phyloP scores from a whole-genome alignment of 2,888 invertebrate genomes.

The Amphipoea lucens region DNA sequence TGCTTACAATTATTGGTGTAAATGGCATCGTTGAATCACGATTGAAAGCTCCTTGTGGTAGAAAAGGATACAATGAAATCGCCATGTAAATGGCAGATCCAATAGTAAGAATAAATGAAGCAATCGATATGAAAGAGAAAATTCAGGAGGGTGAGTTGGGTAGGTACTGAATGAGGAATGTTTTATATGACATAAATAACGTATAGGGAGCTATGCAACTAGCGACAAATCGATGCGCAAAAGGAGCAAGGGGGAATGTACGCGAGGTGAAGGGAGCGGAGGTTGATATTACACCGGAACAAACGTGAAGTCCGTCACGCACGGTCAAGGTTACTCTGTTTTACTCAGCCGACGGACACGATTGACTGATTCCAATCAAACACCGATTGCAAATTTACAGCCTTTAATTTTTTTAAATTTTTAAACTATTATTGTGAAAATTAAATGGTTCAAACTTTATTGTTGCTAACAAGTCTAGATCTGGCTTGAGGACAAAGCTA shows the following conservation, averaged over 20 bases:
- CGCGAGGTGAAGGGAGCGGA: conserved; percentile 67
- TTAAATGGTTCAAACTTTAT: neutral
- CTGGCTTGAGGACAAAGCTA: neutral
- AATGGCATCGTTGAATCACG: conserved; percentile 38
- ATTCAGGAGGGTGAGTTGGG: conserved; percentile 13
- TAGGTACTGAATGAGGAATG: neutral
- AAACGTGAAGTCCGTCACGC: conserved; percentile 77
- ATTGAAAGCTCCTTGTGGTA: conserved; percentile 16
- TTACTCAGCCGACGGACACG: conserved; percentile 73
- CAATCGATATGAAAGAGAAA: conserved; percentile 22
- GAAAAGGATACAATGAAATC: conserved; percentile 28
- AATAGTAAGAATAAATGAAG: conserved; percentile 2
- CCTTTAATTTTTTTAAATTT: conserved; percentile 45
- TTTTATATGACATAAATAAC: conserved; percentile 28
- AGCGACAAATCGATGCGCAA: conserved; percentile 78
- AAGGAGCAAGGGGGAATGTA: conserved; percentile 71
- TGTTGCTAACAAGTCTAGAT: neutral
- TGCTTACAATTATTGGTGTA: conserved; percentile 25
- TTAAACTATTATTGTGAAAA: conserved; percentile 10
- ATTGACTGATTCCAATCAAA: conserved; percentile 75
- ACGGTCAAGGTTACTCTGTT: conserved; percentile 85
- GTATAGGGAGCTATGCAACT: conserved; percentile 34
- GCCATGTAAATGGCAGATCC: neutral
- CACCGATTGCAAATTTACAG: conserved; percentile 62
- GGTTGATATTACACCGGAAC: conserved; percentile 75